phyloP scores from a whole-genome alignment of 1,140 invertebrate species.

The Portunus trituberculatus region DNA sequence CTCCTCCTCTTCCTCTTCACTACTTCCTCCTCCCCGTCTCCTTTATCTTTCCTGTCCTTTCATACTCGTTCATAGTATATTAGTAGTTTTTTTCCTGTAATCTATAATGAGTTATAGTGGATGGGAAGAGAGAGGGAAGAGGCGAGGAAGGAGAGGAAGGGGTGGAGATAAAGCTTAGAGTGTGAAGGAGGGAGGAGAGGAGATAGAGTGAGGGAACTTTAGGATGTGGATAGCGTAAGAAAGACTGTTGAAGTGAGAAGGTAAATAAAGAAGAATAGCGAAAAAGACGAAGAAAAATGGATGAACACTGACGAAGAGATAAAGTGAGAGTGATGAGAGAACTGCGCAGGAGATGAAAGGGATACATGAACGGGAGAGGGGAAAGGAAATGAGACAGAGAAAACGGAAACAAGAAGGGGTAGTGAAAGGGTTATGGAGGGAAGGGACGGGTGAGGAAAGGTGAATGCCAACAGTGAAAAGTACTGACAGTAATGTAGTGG shows the following conservation, averaged over 20 bases:
- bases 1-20: background rate
- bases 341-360: background rate
- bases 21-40: background rate
- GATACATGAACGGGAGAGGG: background rate
- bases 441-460: constrained; percentile 6
- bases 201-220: background rate
- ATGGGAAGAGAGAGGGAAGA: background rate
- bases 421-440: background rate
- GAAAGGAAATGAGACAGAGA: background rate
- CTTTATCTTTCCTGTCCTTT: constrained; percentile 21
- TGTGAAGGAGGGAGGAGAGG: background rate
- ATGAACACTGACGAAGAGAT: background rate
- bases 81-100: background rate
- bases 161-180: background rate
- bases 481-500: background rate
- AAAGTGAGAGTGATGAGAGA: background rate
- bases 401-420: background rate
- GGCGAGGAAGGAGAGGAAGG: background rate
- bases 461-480: background rate
- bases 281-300: background rate
- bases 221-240: background rate
- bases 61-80: background rate
- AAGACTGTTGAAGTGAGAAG: background rate
- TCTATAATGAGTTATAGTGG: background rate
- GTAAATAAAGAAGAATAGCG: background rate